Base-by-base conservation (phyloP, 1,140 invertebrate genomes). In the Drosophila yakuba region DNA sequence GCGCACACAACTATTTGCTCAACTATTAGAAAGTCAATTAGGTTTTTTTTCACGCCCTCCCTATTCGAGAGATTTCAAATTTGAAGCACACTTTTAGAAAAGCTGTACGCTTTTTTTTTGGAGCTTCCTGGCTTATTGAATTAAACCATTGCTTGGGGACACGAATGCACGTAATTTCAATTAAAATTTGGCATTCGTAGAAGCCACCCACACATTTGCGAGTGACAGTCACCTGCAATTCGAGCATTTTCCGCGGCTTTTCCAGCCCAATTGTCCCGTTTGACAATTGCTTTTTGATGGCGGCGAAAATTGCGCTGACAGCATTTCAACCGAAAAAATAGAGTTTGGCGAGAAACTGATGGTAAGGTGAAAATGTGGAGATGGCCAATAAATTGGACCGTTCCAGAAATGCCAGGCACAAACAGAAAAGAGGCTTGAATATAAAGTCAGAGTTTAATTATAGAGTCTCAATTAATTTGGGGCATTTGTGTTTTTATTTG, bases 21-120 rank as follows among this genome's bases (percentile, higher is more conserved):
- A 83, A 84, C 80, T 84, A 83, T 83, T 84, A 67, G 51, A 80
- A 84, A 83, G 80, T 83, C 80, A 83, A 83, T 83, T 84, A 79
- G 75, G 60, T 78, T 74, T 41, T 52, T 25, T 32, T 25, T 75
- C 32, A 32, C 35, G 38, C 45, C 36, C 58, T 17, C 52, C 36
- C 58, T 17, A 4, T 20, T 50, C 15, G n/a, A n/a, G 5, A 4
- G 0, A 4, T 36, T 20, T 36, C 5, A 8, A 36, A 36, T 36
- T 3, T 54, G 12, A 15, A 2, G 10, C 12, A 7, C 17, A 8
- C 36, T 11, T 23, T 56, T 41, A 56, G 47, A 45, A 28, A 20
- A 23, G 47, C 0, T 38, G 1, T 4, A 12, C 36, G 7, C 0
- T 17, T 20, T 7, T 35, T 44, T 32, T 14, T 47, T 12, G 0